A percentile compares a stretch with the other conserved stretches of the same genome.
These are phyloP conservation scores for Xiphophorus hellerii DNA, from an alignment of 2,113 vertebrate genomes.

Conservation along the genomic window DNA sequence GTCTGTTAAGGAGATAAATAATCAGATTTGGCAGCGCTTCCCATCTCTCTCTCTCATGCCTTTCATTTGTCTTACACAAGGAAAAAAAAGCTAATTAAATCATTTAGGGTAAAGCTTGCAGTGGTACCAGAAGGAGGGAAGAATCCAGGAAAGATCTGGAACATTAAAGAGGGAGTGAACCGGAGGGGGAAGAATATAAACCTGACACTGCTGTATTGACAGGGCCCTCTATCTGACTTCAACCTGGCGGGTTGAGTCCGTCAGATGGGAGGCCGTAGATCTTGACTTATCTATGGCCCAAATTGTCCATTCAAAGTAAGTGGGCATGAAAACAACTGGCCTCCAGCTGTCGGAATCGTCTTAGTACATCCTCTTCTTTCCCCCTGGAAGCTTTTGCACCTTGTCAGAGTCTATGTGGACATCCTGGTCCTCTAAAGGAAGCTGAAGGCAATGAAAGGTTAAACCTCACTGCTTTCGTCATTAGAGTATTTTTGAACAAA, in stretches of 20 bases:
- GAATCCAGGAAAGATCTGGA: slow-evolving; percentile 58
- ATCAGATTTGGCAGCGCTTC: slow-evolving; percentile 92
- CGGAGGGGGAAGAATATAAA: slow-evolving; percentile 54
- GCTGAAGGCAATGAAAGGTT: slow-evolving; percentile 62
- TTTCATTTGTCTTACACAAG: slow-evolving; percentile 95
- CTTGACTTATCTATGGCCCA: slow-evolving; percentile 58
- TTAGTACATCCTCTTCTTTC: slow-evolving; percentile 25
- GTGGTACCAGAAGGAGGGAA: slow-evolving; percentile 78
- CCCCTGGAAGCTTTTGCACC: slow-evolving; percentile 49
- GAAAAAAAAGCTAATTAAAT: slow-evolving; percentile 97
- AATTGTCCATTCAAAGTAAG: slow-evolving; percentile 56
- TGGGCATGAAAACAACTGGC: slow-evolving; percentile 54
- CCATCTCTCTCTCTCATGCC: slow-evolving; percentile 84
- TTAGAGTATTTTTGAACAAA: slow-evolving; percentile 58
- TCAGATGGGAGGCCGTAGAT: slow-evolving; percentile 35
- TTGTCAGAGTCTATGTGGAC: slow-evolving; percentile 29
- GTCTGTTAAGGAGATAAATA: slow-evolving; percentile 96
- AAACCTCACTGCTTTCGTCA: slow-evolving; percentile 62
- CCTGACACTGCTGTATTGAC: slow-evolving; percentile 21
- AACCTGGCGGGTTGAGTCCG: slow-evolving; percentile 55
- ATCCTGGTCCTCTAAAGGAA: slow-evolving; percentile 51
- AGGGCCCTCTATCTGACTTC: slow-evolving; percentile 48
- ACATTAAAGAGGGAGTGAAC: slow-evolving; percentile 70
- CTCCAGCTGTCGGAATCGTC: slow-evolving; percentile 41
- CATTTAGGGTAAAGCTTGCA: slow-evolving; percentile 91